A percentile compares a stretch with the other conserved stretches of the same genome.
Conservation (phyloP, 1,140 invertebrate species). For the Trichomalopsis sarcophagae region DNA sequence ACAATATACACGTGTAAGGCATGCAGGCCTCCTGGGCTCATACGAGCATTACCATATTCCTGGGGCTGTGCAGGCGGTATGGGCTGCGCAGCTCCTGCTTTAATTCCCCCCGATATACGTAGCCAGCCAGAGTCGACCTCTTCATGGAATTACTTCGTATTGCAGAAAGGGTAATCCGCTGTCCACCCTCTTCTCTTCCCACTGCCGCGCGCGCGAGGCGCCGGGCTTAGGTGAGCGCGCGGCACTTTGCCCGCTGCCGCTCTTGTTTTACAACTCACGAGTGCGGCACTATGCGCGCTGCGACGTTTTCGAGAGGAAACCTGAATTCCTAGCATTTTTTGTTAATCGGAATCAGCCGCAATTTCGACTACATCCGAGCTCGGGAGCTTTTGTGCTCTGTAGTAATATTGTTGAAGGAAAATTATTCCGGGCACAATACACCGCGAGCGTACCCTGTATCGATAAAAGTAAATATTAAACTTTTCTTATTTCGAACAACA, state of each 20-base stretch:
- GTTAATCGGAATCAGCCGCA: constrained; percentile 1
- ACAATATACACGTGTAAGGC: background rate
- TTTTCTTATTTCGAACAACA: too few species aligned
- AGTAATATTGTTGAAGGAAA: background rate
- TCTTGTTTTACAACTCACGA: constrained; percentile 37
- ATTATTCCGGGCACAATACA: too few species aligned
- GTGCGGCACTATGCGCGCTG: background rate
- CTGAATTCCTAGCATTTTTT: background rate
- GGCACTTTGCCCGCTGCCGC: constrained; percentile 51
- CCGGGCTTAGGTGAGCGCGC: constrained; percentile 51
- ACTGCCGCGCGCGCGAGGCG: background rate
- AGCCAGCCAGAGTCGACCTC: constrained; percentile 3
- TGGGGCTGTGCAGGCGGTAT: background rate
- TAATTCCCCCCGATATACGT: constrained; percentile 31
- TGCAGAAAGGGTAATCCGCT: constrained; percentile 46
- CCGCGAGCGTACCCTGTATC: too few species aligned
- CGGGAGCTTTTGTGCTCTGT: background rate
- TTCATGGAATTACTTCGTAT: constrained; percentile 42
- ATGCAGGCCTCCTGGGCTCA: background rate
- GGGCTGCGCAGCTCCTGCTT: constrained; percentile 6
- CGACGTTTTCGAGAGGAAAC: constrained; percentile 14
- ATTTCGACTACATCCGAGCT: background rate
- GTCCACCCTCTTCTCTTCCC: constrained; percentile 41
- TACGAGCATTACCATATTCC: constrained; percentile 30
- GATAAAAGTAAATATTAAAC: too few species aligned